Evolutionary conservation across 2,888 invertebrate species (phyloP).

Genomic region (Choreutis nemorana): DNA sequence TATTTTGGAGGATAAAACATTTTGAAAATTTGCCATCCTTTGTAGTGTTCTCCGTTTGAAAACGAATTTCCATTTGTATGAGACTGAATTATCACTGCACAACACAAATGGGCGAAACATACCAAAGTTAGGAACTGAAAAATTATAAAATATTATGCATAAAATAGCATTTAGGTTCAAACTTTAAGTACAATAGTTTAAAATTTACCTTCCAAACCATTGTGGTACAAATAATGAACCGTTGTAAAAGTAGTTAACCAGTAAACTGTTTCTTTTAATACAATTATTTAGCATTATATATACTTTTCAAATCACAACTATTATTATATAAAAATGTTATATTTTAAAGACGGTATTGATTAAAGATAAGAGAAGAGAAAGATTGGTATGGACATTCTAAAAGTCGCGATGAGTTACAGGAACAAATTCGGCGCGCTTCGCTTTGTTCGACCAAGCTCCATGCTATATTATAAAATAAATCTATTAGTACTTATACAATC

Average conservation of each 20-base stretch:
- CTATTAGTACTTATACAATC: too few species aligned
- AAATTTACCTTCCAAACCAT: constrained; percentile 39
- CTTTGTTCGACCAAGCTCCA: too few species aligned
- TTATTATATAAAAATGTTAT: constrained; percentile 51
- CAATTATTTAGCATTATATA: constrained; percentile 47
- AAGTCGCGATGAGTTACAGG: too few species aligned
- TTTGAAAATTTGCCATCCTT: constrained; percentile 39
- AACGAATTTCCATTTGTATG: constrained; percentile 19
- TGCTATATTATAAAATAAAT: too few species aligned
- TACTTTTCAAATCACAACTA: constrained; percentile 52
- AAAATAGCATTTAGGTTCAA: neutral
- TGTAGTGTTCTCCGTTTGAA: constrained; percentile 15
- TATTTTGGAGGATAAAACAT: constrained; percentile 34
- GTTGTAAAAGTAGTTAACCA: constrained; percentile 37
- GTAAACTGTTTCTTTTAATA: constrained; percentile 51
- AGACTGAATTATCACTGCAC: constrained; percentile 35
- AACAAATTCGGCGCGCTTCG: too few species aligned
- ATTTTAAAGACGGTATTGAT: constrained; percentile 20
- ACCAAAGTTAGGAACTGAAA: constrained; percentile 36
- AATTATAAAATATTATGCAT: neutral
- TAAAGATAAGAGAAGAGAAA: too few species aligned
- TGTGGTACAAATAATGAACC: constrained; percentile 36
- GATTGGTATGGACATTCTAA: too few species aligned
- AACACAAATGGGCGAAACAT: constrained; percentile 27
- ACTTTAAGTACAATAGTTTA: neutral